A percentile compares a stretch with the other conserved stretches of the same genome.
Evolutionary conservation across 1,140 invertebrate species (phyloP).

Genomic region (Drosophila orena): DNA sequence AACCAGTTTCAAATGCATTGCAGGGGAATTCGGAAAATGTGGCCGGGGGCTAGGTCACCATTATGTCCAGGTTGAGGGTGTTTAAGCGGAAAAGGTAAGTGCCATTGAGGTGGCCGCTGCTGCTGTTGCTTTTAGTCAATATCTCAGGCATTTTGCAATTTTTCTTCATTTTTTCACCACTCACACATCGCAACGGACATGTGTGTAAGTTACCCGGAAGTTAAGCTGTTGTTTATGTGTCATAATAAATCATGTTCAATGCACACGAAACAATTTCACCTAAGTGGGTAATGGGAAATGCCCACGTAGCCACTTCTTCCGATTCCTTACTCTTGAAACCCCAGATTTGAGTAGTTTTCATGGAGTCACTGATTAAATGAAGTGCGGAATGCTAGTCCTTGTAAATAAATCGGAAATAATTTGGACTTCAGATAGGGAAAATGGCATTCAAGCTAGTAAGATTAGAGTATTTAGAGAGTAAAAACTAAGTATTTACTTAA

Average conservation of each 20-base stretch:
- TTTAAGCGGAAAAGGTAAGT: constrained; percentile 81
- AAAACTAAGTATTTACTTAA: too few species aligned
- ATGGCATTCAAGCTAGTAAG: too few species aligned
- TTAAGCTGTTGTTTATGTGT: constrained; percentile 84
- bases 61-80: constrained; percentile 68
- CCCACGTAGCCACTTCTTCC: neutral
- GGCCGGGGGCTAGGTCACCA: constrained; percentile 34
- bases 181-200: constrained; percentile 1
- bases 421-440: too few species aligned
- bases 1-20: constrained; percentile 55
- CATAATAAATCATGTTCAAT: constrained; percentile 83
- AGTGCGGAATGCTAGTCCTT: neutral
- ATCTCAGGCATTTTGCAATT: constrained; percentile 74
- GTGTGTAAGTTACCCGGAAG: constrained; percentile 68
- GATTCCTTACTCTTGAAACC: constrained; percentile 13
- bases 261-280: constrained; percentile 73
- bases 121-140: constrained; percentile 71
- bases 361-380: constrained; percentile 8
- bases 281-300: constrained; percentile 73
- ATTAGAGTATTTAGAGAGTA: too few species aligned
- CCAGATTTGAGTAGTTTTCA: constrained; percentile 23
- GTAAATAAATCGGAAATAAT: neutral
- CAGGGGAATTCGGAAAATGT: neutral
- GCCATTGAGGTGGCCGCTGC: constrained; percentile 36
- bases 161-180: constrained; percentile 71